Evolutionary conservation across 1,140 invertebrate genomes (phyloP).

Genomic region (Belonocnema kinseyi): DNA sequence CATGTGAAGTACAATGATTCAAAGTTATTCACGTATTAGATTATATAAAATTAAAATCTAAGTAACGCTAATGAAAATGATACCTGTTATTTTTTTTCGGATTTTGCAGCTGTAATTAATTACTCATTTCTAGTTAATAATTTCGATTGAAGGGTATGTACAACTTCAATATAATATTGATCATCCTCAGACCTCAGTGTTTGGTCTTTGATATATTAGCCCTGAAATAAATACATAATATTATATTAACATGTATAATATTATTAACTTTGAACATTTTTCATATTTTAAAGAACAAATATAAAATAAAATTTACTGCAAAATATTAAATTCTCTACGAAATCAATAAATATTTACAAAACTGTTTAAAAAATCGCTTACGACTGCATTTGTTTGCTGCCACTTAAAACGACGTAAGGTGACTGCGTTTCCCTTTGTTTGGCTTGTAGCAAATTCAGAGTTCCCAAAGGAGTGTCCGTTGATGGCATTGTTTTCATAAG

Average conservation of each 20-base stretch:
- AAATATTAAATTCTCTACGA: background rate
- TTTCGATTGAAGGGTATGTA: slow-evolving; percentile 1
- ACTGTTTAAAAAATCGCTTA: slow-evolving; percentile 50
- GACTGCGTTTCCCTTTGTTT: slow-evolving; percentile 98
- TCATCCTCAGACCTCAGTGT: slow-evolving; percentile 48
- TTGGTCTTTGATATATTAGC: slow-evolving; percentile 67
- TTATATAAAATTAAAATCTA: slow-evolving; percentile 10
- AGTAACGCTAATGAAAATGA: background rate
- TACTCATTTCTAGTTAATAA: no score
- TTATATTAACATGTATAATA: background rate
- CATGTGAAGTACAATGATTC: no score
- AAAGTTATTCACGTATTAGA: no score
- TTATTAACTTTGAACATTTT: no score
- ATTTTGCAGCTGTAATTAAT: no score
- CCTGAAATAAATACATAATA: slow-evolving; percentile 55
- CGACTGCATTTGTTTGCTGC: slow-evolving; percentile 83
- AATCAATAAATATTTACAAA: slow-evolving; percentile 12
- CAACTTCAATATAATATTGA: background rate
- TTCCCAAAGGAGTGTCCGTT: slow-evolving; percentile 97
- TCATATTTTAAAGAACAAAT: no score
- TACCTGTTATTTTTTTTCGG: background rate
- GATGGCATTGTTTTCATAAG: slow-evolving; percentile 99
- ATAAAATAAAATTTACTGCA: no score
- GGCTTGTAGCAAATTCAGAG: slow-evolving; percentile 93
- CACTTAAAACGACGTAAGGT: slow-evolving; percentile 95